phyloP scores from a whole-genome alignment of 2,888 invertebrate species.

The Hoplodrina blanda region DNA sequence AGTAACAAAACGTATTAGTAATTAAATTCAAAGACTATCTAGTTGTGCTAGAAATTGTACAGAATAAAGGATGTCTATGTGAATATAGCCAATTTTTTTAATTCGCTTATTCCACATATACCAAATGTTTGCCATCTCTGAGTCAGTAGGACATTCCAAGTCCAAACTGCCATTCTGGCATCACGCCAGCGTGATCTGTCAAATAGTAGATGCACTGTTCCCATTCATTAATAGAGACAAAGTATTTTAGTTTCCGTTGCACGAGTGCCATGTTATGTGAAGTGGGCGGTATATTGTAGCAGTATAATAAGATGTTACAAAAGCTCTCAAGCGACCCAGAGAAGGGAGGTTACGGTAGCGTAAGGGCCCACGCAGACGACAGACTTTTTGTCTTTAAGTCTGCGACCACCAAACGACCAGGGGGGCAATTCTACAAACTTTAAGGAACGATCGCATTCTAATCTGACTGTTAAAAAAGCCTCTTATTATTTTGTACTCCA shows the following conservation, averaged over 20 bases:
- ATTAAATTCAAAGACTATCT: no score
- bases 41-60: no score
- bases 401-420: no score
- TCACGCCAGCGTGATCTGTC: conserved; percentile 47
- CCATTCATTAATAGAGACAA: conserved; percentile 54
- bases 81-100: not conserved
- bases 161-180: conserved; percentile 51
- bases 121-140: conserved; percentile 25
- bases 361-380: no score
- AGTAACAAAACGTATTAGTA: no score
- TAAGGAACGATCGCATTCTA: no score
- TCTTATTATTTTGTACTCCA: no score
- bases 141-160: conserved; percentile 20
- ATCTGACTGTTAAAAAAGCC: no score
- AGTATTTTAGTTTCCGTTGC: conserved; percentile 41
- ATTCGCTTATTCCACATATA: not conserved
- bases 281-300: not conserved
- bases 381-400: no score
- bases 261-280: conserved; percentile 12
- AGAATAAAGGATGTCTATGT: no score
- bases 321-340: not conserved
- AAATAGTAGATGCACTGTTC: conserved; percentile 46
- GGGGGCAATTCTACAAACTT: no score
- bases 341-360: no score
- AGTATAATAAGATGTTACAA: not conserved